Percentiles rank a stretch among this genome's conserved stretches.
phyloP scores from a whole-genome alignment of 2,113 vertebrate species.

The Charina bottae region DNA sequence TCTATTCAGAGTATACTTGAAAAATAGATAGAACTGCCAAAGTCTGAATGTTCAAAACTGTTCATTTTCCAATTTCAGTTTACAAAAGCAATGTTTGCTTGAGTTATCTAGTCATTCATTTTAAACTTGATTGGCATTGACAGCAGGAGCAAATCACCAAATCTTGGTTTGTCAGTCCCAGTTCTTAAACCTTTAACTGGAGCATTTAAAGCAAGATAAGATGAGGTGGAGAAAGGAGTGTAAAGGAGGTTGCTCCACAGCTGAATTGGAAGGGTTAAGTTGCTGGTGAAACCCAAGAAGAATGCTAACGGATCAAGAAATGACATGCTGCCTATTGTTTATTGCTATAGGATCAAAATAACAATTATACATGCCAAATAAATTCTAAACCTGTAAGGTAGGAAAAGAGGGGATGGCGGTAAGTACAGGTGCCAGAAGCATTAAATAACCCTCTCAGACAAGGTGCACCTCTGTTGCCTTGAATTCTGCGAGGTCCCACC shows the following conservation, averaged over 20 bases:
- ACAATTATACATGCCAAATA: slow-evolving; percentile 84
- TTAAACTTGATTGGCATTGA: background rate
- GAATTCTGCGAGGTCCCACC: slow-evolving; percentile 76
- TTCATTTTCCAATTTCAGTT: background rate
- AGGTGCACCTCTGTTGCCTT: slow-evolving; percentile 82
- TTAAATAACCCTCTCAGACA: slow-evolving; percentile 83
- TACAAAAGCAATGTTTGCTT: background rate
- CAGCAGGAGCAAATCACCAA: background rate
- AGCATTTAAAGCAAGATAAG: slow-evolving; percentile 12
- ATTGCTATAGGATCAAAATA: slow-evolving; percentile 79
- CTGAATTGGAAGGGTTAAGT: slow-evolving; percentile 69
- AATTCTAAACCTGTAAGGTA: slow-evolving; percentile 81
- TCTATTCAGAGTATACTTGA: background rate
- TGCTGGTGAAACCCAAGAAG: slow-evolving; percentile 63
- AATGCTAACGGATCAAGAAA: slow-evolving; percentile 75
- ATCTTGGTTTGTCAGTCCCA: background rate
- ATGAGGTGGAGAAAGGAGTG: background rate
- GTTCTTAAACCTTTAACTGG: background rate
- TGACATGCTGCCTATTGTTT: slow-evolving; percentile 83
- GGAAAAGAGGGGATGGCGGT: slow-evolving; percentile 72
- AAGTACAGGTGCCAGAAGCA: slow-evolving; percentile 82
- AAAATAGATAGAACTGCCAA: background rate
- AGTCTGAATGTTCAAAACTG: background rate
- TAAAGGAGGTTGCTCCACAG: slow-evolving; percentile 25
- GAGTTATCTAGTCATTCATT: background rate